These are phyloP conservation scores for Pseudanteris insignis DNA, from an alignment of 2,888 invertebrate genomes.

Conservation along the genomic window DNA sequence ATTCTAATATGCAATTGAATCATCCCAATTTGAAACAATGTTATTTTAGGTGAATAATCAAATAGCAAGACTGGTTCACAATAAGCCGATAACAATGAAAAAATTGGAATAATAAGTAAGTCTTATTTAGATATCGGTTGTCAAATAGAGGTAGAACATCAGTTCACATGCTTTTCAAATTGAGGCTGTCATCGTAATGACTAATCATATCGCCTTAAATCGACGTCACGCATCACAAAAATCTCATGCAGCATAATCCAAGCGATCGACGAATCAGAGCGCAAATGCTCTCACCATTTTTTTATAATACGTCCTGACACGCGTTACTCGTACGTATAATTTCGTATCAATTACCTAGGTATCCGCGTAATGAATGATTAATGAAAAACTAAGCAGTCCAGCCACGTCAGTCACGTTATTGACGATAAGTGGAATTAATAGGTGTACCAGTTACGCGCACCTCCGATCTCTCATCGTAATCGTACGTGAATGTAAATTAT, in stretches of 20 bases:
- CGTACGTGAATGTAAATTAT: constrained; percentile 23
- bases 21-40: too few species aligned
- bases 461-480: constrained; percentile 1
- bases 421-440: constrained; percentile 4
- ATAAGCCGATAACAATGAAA: too few species aligned
- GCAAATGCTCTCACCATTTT: neutral
- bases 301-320: constrained; percentile 6
- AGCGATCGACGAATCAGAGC: neutral
- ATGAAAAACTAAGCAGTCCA: constrained; percentile 2
- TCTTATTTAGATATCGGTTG: too few species aligned
- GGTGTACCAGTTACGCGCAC: constrained; percentile 10
- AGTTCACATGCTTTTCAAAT: too few species aligned
- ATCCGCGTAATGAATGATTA: constrained; percentile 8
- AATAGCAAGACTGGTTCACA: too few species aligned
- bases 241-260: neutral
- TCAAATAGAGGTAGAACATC: too few species aligned
- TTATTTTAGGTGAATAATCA: too few species aligned
- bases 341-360: constrained; percentile 9
- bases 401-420: constrained; percentile 11
- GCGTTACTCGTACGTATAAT: constrained; percentile 8
- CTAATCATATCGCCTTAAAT: too few species aligned
- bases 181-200: too few species aligned
- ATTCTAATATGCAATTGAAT: too few species aligned
- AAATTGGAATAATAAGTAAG: too few species aligned
- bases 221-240: too few species aligned